Conservation (phyloP, 2,888 invertebrate genomes). For the Rhimphoctona megacephalus region DNA sequence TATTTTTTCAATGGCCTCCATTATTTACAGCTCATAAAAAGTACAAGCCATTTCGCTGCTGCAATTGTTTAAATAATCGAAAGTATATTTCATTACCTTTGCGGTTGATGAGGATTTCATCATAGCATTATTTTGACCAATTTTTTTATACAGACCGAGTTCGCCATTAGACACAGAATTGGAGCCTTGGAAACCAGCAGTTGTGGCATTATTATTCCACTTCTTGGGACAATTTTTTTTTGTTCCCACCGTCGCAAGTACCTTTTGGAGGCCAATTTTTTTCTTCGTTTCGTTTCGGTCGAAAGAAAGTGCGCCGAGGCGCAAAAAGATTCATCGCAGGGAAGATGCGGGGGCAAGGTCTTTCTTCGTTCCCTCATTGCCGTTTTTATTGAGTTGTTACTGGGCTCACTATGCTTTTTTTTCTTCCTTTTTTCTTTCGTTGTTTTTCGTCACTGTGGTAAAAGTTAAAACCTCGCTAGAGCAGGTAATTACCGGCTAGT, state of each 20-base stretch:
- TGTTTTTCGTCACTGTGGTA: slow-evolving; percentile 27
- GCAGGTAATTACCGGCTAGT: slow-evolving; percentile 61
- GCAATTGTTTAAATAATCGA: not conserved
- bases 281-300: slow-evolving; percentile 36
- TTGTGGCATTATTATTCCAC: not conserved
- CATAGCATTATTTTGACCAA: not conserved
- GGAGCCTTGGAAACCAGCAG: not conserved
- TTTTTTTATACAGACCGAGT: not conserved
- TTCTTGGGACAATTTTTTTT: slow-evolving; percentile 17
- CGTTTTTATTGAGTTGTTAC: slow-evolving; percentile 28
- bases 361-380: slow-evolving; percentile 29
- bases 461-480: slow-evolving; percentile 13
- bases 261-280: slow-evolving; percentile 24
- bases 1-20: not conserved
- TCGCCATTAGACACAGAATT: not conserved
- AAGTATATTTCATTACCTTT: not conserved
- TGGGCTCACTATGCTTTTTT: not conserved
- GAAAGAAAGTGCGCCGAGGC: slow-evolving; percentile 42
- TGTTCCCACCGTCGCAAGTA: not conserved
- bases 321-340: slow-evolving; percentile 16
- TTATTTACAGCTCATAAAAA: not conserved
- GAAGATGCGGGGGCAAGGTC: slow-evolving; percentile 36
- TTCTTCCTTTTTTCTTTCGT: slow-evolving; percentile 13
- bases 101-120: not conserved
- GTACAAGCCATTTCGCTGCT: not conserved